phyloP scores from a whole-genome alignment of 2,113 vertebrate genomes.

The Misgurnus mizolepis region DNA sequence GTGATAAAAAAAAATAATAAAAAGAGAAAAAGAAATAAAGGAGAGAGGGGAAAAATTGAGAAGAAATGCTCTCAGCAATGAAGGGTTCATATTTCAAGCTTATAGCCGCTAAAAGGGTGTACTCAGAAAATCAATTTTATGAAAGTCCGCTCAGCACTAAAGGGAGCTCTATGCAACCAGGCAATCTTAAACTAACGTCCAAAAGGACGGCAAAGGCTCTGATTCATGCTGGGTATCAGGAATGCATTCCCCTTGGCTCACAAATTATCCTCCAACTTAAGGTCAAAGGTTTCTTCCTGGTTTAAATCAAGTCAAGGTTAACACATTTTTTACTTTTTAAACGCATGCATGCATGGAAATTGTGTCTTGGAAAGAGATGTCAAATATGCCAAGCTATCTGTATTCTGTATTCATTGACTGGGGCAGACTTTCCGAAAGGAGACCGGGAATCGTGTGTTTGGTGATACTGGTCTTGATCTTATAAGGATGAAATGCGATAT shows the following conservation, averaged over 20 bases:
- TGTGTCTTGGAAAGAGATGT: background rate
- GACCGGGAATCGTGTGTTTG: background rate
- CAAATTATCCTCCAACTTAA: constrained; percentile 85
- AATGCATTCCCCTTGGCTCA: constrained; percentile 86
- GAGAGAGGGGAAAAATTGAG: constrained; percentile 65
- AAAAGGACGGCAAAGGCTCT: constrained; percentile 76
- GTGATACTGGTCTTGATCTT: background rate
- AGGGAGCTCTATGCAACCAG: constrained; percentile 93
- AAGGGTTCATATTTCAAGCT: constrained; percentile 99
- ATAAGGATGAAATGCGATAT: background rate
- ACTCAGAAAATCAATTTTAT: constrained; percentile 99
- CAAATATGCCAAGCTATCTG: background rate
- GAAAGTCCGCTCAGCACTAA: constrained; percentile 96
- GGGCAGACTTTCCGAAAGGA: background rate
- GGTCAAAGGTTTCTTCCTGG: constrained; percentile 81
- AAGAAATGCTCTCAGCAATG: constrained; percentile 96
- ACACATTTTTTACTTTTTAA: constrained; percentile 53
- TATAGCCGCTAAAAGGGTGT: constrained; percentile 98
- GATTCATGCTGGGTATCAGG: constrained; percentile 89
- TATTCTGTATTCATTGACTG: background rate
- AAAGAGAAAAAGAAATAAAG: constrained; percentile 9
- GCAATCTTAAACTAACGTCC: constrained; percentile 96
- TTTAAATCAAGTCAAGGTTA: constrained; percentile 77
- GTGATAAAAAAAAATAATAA: constrained; percentile 65
- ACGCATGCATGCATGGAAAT: constrained; percentile 38